phyloP scores from a whole-genome alignment of 1,140 invertebrate genomes.

The Habropoda laboriosa region DNA sequence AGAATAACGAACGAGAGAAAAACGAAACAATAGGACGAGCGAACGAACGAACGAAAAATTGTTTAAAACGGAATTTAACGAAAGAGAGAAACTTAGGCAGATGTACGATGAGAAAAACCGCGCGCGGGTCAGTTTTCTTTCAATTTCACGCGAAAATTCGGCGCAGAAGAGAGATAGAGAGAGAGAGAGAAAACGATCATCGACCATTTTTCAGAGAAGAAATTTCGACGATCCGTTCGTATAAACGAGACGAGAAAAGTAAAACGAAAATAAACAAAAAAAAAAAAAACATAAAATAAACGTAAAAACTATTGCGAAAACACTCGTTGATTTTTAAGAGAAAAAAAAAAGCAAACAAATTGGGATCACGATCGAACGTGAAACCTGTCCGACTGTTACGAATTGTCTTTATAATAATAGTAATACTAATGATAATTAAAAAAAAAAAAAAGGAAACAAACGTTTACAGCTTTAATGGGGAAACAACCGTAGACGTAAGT shows the following conservation, averaged over 20 bases:
- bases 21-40: neutral
- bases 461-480: constrained; percentile 51
- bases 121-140: neutral
- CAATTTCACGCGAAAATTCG: neutral
- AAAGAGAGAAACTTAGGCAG: neutral
- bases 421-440: no score
- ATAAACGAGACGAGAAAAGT: neutral
- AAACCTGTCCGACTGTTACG: constrained; percentile 55
- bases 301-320: neutral
- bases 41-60: neutral
- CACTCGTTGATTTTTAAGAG: constrained; percentile 38
- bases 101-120: no score
- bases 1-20: neutral
- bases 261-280: no score
- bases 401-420: constrained; percentile 49
- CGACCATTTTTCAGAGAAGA: constrained; percentile 4
- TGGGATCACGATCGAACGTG: constrained; percentile 28
- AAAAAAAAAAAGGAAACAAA: no score
- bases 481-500: constrained; percentile 52
- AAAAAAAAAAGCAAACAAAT: no score
- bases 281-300: neutral
- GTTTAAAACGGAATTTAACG: no score
- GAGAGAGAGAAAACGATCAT: no score
- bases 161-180: no score
- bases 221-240: constrained; percentile 17